Evolutionary conservation across 1,140 invertebrate genomes (phyloP).

Genomic region (Dinoponera quadriceps): DNA sequence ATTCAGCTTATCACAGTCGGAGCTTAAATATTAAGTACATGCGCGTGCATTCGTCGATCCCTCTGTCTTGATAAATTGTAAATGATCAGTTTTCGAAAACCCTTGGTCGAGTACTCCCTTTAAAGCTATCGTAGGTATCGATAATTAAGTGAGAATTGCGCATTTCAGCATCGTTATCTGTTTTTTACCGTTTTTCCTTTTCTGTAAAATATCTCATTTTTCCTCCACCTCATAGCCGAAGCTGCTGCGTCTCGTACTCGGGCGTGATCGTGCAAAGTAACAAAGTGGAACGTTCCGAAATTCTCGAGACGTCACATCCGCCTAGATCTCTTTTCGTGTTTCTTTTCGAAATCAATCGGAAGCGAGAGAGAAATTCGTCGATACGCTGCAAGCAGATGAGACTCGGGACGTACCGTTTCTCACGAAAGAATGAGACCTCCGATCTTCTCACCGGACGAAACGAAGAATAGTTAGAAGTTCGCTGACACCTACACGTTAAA

Average conservation of each 20-base stretch:
- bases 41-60: background rate
- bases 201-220: background rate
- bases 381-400: constrained; percentile 30
- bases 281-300: background rate
- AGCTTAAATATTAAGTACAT: background rate
- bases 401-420: background rate
- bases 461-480: constrained; percentile 7
- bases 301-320: background rate
- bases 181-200: background rate
- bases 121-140: background rate
- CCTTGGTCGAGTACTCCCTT: background rate
- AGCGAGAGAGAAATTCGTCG: constrained; percentile 19
- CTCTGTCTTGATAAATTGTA: constrained; percentile 11
- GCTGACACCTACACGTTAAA: constrained; percentile 11
- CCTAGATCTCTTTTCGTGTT: no score
- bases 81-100: background rate
- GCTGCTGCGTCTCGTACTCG: background rate
- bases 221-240: no score
- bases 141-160: background rate
- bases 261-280: background rate
- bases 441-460: background rate
- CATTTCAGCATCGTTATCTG: background rate
- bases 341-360: background rate
- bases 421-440: constrained; percentile 18
- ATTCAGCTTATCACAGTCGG: constrained; percentile 21